Conservation (phyloP, 2,888 invertebrate genomes). For the Lagria hirta region DNA sequence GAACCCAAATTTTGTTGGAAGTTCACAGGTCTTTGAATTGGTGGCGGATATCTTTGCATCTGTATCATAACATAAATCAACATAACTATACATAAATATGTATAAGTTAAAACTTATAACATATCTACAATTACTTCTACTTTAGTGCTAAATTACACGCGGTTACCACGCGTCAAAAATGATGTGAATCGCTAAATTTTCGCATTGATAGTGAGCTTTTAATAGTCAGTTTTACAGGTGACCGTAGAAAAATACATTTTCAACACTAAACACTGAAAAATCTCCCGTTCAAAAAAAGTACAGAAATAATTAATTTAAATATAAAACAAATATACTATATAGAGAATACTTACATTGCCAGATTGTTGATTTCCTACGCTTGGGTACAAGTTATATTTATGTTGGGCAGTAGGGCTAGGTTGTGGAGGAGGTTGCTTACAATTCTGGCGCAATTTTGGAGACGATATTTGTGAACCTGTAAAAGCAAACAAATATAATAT, state of each 20-base stretch:
- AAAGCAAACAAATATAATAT: background rate
- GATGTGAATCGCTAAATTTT: too few species aligned
- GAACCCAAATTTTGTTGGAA: conserved; percentile 55
- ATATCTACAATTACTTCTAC: too few species aligned
- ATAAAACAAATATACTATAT: conserved; percentile 6
- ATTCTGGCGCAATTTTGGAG: conserved; percentile 60
- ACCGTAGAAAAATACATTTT: conserved; percentile 20
- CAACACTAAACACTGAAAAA: background rate
- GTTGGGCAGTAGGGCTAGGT: conserved; percentile 59
- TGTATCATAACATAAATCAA: conserved; percentile 27
- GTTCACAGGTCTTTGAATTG: conserved; percentile 59
- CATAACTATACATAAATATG: conserved; percentile 5
- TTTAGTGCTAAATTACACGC: too few species aligned
- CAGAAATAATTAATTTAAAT: too few species aligned
- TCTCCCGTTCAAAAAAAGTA: background rate
- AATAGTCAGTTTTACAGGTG: too few species aligned
- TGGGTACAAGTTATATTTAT: conserved; percentile 60
- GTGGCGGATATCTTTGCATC: conserved; percentile 53
- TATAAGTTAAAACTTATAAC: background rate
- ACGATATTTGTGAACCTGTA: conserved; percentile 59
- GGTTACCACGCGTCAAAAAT: too few species aligned
- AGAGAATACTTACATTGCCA: conserved; percentile 43
- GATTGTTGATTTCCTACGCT: conserved; percentile 56
- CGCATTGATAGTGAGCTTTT: too few species aligned
- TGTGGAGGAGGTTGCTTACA: conserved; percentile 60